Evolutionary conservation across 1,140 invertebrate species (phyloP), one percentile per base, ranked within the genome.

Genomic region (Fopius arisanus): DNA sequence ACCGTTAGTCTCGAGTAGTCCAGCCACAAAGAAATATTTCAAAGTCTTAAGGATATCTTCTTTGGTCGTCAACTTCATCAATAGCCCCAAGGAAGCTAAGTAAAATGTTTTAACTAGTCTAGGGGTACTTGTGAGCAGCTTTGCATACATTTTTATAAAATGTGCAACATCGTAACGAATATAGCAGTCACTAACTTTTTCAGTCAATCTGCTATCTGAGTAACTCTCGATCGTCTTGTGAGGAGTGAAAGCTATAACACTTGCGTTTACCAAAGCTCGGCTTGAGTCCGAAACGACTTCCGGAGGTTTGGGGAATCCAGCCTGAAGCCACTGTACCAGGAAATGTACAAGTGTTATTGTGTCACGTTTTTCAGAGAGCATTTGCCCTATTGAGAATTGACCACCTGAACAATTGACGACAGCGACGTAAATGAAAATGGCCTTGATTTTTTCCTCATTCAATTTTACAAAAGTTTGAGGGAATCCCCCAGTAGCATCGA

Each of bases 151-250:
- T 62, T 78, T 76, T 7, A 76, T 62, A 23, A 63, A 69, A 54
- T 78, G 74, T 0, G 77, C 77, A 2, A 78, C 75, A 19, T 78
- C 77, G 21, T 72, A 74, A 3, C 72, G 43, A 1, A 78, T 65
- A 21, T 72, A 76, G 33, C 72, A 75, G 16, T 12, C 14, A 21
- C 72, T 72, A 9, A 72, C 16, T 10, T 14, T 1, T 7, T 33
- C 70, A 23, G 10, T 37, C 19, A 21, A 5, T n/a, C 23, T 67
- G 5, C 31, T 59, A 62, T 78, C 72, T 9, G 72, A 72, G 69
- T 76, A 78, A 10, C 68, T 65, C 19, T 67, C 26, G 9, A 74
- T 37, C 3, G 72, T 76, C 9, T 37, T 51, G 29, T 48, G 69
- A 9, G 33, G 14, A 0, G 74, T 76, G 31, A 75, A 78, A 9